Percentiles rank a stretch among this genome's conserved stretches.
Evolutionary conservation across 2,113 vertebrate species (phyloP).

Genomic region (Burhinus bistriatus): DNA sequence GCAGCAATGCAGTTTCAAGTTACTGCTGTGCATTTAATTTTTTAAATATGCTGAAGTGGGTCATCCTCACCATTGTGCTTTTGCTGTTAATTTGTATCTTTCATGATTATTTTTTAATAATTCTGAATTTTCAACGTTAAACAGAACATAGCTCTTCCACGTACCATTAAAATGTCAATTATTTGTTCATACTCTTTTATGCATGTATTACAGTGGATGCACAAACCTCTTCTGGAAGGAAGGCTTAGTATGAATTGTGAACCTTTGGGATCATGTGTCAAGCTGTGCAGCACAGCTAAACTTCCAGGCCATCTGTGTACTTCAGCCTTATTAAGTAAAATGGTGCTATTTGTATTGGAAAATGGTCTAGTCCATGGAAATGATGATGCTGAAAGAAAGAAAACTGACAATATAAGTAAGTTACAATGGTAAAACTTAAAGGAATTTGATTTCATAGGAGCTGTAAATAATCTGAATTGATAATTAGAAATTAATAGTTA

Average conservation of each 20-base stretch:
- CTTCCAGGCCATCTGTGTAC: slow-evolving; percentile 87
- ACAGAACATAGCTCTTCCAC: background rate
- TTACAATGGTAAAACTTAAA: background rate
- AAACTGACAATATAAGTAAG: slow-evolving; percentile 75
- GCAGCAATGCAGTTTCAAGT: background rate
- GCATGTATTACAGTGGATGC: slow-evolving; percentile 82
- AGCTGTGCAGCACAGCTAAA: slow-evolving; percentile 62
- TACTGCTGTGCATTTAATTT: background rate
- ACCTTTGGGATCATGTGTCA: slow-evolving; percentile 70
- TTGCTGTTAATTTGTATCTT: background rate
- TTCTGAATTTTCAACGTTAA: background rate
- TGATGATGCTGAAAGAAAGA: slow-evolving; percentile 41
- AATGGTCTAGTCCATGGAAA: slow-evolving; percentile 44
- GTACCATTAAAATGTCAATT: background rate
- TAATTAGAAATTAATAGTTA: background rate
- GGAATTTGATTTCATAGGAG: background rate
- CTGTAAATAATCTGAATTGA: background rate
- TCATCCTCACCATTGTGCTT: background rate
- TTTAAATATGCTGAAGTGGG: background rate
- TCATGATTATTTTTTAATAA: background rate
- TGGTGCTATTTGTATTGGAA: slow-evolving; percentile 69
- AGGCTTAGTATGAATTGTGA: slow-evolving; percentile 80
- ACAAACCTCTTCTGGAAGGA: slow-evolving; percentile 82
- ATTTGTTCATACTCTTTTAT: background rate
- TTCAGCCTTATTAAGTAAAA: slow-evolving; percentile 83